A percentile compares a stretch with the other conserved stretches of the same genome.
These are phyloP conservation scores for Hiodon tergisus DNA, from an alignment of 2,113 vertebrate species.

Conservation along the genomic window DNA sequence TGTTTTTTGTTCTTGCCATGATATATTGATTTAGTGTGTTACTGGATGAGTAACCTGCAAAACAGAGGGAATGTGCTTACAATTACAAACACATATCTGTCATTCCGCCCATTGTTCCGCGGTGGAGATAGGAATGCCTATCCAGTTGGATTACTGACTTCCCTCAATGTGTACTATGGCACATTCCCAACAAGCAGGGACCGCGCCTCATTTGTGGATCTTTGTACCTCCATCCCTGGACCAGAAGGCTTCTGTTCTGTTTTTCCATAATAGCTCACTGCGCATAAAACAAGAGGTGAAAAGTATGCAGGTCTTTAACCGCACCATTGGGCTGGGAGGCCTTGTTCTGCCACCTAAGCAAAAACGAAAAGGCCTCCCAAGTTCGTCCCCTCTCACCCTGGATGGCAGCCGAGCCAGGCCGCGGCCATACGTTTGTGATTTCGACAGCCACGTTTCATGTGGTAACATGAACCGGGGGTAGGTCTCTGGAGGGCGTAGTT, in stretches of 20 bases:
- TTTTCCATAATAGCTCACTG: neutral
- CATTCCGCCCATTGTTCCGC: constrained; percentile 28
- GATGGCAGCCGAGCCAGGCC: neutral
- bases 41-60: too few species aligned
- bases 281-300: neutral
- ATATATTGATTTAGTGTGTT: too few species aligned
- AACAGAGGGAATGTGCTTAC: constrained; percentile 7
- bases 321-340: too few species aligned
- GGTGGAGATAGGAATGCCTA: constrained; percentile 19
- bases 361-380: neutral
- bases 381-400: neutral
- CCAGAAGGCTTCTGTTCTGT: neutral
- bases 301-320: too few species aligned
- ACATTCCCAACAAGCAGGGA: neutral
- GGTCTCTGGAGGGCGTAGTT: neutral
- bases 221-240: neutral
- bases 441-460: neutral
- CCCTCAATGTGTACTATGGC: constrained; percentile 1
- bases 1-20: too few species aligned
- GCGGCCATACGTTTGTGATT: neutral
- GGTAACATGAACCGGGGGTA: neutral
- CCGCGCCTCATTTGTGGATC: neutral
- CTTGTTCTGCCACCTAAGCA: neutral
- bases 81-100: constrained; percentile 26
- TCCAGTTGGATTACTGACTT: constrained; percentile 7